phyloP scores from a whole-genome alignment of 2,797 vertebrate genomes.

The Nasua narica region DNA sequence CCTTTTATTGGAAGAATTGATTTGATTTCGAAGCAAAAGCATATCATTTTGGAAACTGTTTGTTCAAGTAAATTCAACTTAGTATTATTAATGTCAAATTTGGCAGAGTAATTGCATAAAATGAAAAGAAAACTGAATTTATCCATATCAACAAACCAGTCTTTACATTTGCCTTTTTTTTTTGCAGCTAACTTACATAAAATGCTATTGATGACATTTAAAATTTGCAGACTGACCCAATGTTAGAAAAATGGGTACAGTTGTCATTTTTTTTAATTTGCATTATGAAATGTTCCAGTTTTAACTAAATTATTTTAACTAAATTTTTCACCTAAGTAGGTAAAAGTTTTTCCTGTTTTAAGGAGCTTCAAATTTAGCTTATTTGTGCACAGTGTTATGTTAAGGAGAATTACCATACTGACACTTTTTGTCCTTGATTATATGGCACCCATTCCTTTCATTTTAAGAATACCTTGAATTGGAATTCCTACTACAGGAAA shows the following conservation, averaged over 20 bases:
- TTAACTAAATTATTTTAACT: neutral
- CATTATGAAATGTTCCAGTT: neutral
- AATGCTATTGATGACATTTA: neutral
- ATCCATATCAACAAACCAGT: neutral
- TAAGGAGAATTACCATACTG: neutral
- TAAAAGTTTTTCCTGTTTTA: neutral
- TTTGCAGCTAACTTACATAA: neutral
- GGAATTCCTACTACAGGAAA: neutral
- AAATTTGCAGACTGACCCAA: neutral
- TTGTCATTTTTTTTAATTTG: neutral
- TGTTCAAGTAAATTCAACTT: neutral
- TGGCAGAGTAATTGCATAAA: neutral
- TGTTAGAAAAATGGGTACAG: neutral
- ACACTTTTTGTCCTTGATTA: neutral
- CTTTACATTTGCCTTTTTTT: neutral
- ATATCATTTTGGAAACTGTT: neutral
- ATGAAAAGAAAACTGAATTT: neutral
- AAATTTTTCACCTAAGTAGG: neutral
- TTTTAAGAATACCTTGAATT: constrained; percentile 20
- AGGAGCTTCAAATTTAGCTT: neutral
- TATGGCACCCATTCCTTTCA: neutral
- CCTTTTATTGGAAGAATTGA: neutral
- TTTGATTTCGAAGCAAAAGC: neutral
- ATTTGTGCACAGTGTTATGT: neutral
- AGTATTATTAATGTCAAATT: neutral